phyloP scores from a whole-genome alignment of 2,797 vertebrate genomes.

The Toxotes lorentzi region DNA sequence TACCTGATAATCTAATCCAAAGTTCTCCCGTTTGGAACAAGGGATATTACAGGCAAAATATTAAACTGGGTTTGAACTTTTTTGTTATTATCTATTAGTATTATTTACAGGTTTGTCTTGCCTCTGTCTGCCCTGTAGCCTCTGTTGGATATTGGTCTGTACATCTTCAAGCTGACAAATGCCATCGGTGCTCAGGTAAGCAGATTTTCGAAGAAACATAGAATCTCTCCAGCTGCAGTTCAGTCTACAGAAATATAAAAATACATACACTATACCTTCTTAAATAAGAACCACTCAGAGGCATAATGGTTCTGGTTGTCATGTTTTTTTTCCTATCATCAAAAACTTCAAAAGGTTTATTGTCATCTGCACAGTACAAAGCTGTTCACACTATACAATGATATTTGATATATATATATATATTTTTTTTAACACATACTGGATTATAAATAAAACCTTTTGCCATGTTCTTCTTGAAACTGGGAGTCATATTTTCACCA shows the following conservation, averaged over 20 bases:
- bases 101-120: neutral
- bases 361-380: too few relatives aligned
- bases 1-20: neutral
- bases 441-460: too few relatives aligned
- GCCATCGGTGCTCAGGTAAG: slow-evolving; percentile 96
- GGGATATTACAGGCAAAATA: neutral
- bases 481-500: too few relatives aligned
- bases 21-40: neutral
- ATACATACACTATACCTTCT: too few relatives aligned
- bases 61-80: neutral
- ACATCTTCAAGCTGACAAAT: slow-evolving; percentile 97
- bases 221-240: neutral
- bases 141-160: slow-evolving; percentile 95
- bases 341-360: too few relatives aligned
- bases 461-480: too few relatives aligned
- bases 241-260: neutral
- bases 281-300: too few relatives aligned
- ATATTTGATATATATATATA: too few relatives aligned
- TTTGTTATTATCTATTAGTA: neutral
- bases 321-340: too few relatives aligned
- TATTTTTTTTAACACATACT: too few relatives aligned
- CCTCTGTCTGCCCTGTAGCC: slow-evolving; percentile 83
- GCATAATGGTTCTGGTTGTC: too few relatives aligned
- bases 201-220: neutral
- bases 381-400: too few relatives aligned